Base-by-base conservation (phyloP, 2,113 vertebrate genomes). In the Labeo catla region DNA sequence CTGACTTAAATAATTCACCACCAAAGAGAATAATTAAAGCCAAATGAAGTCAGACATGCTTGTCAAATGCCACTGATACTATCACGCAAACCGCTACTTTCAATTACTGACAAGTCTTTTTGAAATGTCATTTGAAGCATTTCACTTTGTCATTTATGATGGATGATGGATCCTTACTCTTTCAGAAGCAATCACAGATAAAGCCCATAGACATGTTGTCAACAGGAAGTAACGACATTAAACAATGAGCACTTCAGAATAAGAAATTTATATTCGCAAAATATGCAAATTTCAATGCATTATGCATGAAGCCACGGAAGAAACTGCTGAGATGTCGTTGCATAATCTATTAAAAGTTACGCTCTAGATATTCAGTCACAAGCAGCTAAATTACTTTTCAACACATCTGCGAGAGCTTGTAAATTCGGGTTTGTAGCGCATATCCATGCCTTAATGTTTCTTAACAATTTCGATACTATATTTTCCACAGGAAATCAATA, bases 111-210 rank as follows among this genome's bases (percentile, higher is more conserved):
- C 76, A 73, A 54, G 15, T 49, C 72, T 52, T 66, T 65, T 36
- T 15, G 16, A 87, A 88, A 88, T 86, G 87, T 68, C 59, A 81
- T 57, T 11, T 72, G 49, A 47, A 73, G 52, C 63, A 61, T 68
- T 57, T 80, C 21, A 70, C 72, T 61, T 84, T 61, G 79, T 82
- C 43, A 72, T 66, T 79, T 43, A 61, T n/a, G 57, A 61, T 6
- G 36, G n/a, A 36, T 49, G 85, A 83, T 13, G 28, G 79, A 43
- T 66, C 47, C 7, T 7, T 6, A 39, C n/a, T 61, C 87, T 82
- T 81, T 79, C 59, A 70, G 43, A 86, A 83, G 76, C 66, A 80
- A 39, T 88, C 45, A 36, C 47, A 45, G 54, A n/a, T 63, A 9
- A 59, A 78, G 23, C 63, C 50, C 23, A 78, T 34, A 49, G 21